Evolutionary conservation across 2,797 vertebrate genomes (phyloP), one percentile per base, ranked within the genome.

Genomic region (Sebastes kiyomatsui): DNA sequence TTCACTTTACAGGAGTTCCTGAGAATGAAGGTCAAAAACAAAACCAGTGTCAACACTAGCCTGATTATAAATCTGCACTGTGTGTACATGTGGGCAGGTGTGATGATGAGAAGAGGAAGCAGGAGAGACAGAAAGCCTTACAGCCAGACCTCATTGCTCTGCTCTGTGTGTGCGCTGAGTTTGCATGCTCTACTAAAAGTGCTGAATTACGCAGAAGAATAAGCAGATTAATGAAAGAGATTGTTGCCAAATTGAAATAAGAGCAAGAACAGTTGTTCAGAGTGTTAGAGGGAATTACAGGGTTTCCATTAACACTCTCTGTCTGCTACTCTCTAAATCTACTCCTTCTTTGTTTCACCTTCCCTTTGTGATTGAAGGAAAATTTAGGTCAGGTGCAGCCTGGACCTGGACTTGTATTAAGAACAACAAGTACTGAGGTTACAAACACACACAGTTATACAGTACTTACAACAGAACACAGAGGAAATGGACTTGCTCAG

Each of bases 391-490:
- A 62, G 42, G 42, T 77, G 18, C 67, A 75, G 12, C 46, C 67
- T 42, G 30, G 27, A 33, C 42, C 62, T 55, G 22, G n/a, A 46
- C 30, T 64, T 79, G 72, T 67, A 35, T 64, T 49, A 38, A 46
- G 46, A 54, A 67, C 64, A 72, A 65, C 62, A 22, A 74, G 23
- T 78, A 69, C 72, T 49, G 33, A 20, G 16, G 58, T 79, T 74
- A 67, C 69, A 86, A 68, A 82, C 80, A 90, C 76, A 87, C 65
- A 80, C 55, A 23, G 67, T 77, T 75, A 71, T 28, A 72, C 80
- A 81, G 89, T 98, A 98, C 98, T 99, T 99, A 99, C 98, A 99
- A 97, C 95, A 98, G 95, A 97, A 97, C 96, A 99, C 98, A 99
- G 96, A 99, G 97, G 98, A 98, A 99, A 97, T 95, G 97, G 95